Base-by-base conservation (phyloP, 1,140 invertebrate species). In the Rhyzopertha dominica region DNA sequence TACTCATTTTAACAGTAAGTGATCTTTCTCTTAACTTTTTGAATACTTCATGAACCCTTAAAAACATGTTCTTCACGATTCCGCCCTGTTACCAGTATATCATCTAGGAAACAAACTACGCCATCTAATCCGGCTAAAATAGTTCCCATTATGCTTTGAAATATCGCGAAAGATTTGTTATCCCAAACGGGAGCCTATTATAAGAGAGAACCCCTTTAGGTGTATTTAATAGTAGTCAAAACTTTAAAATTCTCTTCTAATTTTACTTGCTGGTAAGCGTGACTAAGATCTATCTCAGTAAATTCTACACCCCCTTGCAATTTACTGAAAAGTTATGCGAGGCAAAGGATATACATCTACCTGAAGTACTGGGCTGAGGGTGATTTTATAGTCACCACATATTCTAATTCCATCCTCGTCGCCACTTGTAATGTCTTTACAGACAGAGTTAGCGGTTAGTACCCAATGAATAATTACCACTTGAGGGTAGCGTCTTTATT, bases 351-450 rank as follows among this genome's bases (percentile, higher is more conserved):
- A 30, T 10, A 13, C 17, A 13, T 30, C 28, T 3, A 30, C 28
- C 17, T 4, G 10, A 4, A 30, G 10, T 13, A 13, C 17, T 10
- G 28, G 28, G 17, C 17, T 30, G 12, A 30, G 17, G 3, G 28
- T 30, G 4, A 30, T 16, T 10, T 30, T 30, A 30, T 13, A 30
- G 17, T 30, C 28, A 16, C 10, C 28, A 30, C 28, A 30, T 30
- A 30, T 30, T 30, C 10, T 3, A 4, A 30, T 30, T 13, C 17
- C 28, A 13, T 16, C 28, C n/a, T n/a, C n/a, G n/a, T n/a, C n/a
- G n/a, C n/a, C n/a, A n/a, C n/a, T n/a, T n/a, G n/a, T n/a, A n/a
- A n/a, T n/a, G n/a, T n/a, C n/a, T n/a, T n/a, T n/a, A n/a, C n/a
- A n/a, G n/a, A n/a, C n/a, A n/a, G n/a, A n/a, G n/a, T n/a, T n/a